phyloP scores from a whole-genome alignment of 2,113 vertebrate genomes.

The Heterochromis multidens region DNA sequence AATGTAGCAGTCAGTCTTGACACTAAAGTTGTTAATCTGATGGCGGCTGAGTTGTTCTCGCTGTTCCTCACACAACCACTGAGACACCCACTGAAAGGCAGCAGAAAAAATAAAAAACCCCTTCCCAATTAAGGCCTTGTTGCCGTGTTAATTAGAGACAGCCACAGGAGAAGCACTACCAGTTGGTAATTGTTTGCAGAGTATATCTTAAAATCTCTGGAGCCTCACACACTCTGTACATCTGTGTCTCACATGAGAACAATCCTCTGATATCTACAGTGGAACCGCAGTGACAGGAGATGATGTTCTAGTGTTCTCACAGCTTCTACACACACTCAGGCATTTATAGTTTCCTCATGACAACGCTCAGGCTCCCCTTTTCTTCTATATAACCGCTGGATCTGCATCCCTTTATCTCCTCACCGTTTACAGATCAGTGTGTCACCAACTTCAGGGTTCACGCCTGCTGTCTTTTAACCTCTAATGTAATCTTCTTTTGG shows the following conservation, averaged over 20 bases:
- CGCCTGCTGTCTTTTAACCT: background rate
- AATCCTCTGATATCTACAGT: slow-evolving; percentile 61
- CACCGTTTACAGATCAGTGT: slow-evolving; percentile 25
- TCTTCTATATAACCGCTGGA: slow-evolving; percentile 16
- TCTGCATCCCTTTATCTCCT: slow-evolving; percentile 52
- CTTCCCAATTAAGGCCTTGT: slow-evolving; percentile 71
- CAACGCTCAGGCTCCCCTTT: slow-evolving; percentile 28
- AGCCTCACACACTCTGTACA: slow-evolving; percentile 63
- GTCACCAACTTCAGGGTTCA: slow-evolving; percentile 30
- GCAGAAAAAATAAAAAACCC: slow-evolving; percentile 11
- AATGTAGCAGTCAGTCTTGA: background rate
- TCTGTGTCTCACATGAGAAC: slow-evolving; percentile 79
- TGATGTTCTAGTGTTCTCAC: slow-evolving; percentile 65
- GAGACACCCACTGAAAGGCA: slow-evolving; percentile 33
- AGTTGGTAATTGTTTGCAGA: slow-evolving; percentile 85
- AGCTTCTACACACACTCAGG: slow-evolving; percentile 57
- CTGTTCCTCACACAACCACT: slow-evolving; percentile 16
- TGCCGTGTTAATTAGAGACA: slow-evolving; percentile 87
- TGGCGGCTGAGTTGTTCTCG: slow-evolving; percentile 9
- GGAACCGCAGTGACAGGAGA: slow-evolving; percentile 67
- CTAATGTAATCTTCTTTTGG: background rate
- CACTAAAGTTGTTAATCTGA: slow-evolving; percentile 22
- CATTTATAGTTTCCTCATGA: slow-evolving; percentile 70
- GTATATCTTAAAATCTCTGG: slow-evolving; percentile 79
- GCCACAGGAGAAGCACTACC: slow-evolving; percentile 77